Evolutionary conservation across 2,797 vertebrate genomes (phyloP).

Genomic region (Parotocinclus haroldoi): DNA sequence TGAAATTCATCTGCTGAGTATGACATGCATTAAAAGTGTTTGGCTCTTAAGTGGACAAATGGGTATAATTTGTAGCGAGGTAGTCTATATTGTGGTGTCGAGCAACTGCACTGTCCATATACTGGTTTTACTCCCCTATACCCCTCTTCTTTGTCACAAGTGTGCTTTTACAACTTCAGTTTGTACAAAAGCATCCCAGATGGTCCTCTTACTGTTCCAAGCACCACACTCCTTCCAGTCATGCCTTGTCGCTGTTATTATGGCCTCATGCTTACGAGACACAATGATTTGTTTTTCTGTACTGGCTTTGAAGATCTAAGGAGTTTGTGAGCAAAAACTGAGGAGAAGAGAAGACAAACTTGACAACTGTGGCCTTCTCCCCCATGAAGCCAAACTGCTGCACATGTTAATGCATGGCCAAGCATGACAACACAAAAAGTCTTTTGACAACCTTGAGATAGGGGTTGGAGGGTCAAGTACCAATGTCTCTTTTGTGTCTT

Average conservation of each 20-base stretch:
- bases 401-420: constrained; percentile 27
- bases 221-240: constrained; percentile 26
- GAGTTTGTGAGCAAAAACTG: constrained; percentile 32
- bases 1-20: constrained; percentile 31
- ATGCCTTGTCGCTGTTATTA: constrained; percentile 47
- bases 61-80: constrained; percentile 37
- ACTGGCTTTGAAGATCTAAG: constrained; percentile 51
- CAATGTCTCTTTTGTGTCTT: constrained; percentile 59
- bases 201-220: constrained; percentile 40
- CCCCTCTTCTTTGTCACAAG: constrained; percentile 29
- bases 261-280: constrained; percentile 39
- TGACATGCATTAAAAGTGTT: constrained; percentile 22
- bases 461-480: constrained; percentile 56
- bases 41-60: constrained; percentile 41
- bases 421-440: constrained; percentile 49
- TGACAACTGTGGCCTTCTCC: constrained; percentile 36
- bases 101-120: constrained; percentile 25
- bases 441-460: constrained; percentile 42
- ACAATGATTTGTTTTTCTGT: constrained; percentile 47
- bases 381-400: constrained; percentile 7
- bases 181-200: constrained; percentile 46
- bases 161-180: constrained; percentile 44
- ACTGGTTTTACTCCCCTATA: constrained; percentile 29
- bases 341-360: constrained; percentile 34
- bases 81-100: constrained; percentile 28